These are phyloP conservation scores for Syritta pipiens DNA, from an alignment of 2,888 invertebrate species.

Conservation along the genomic window DNA sequence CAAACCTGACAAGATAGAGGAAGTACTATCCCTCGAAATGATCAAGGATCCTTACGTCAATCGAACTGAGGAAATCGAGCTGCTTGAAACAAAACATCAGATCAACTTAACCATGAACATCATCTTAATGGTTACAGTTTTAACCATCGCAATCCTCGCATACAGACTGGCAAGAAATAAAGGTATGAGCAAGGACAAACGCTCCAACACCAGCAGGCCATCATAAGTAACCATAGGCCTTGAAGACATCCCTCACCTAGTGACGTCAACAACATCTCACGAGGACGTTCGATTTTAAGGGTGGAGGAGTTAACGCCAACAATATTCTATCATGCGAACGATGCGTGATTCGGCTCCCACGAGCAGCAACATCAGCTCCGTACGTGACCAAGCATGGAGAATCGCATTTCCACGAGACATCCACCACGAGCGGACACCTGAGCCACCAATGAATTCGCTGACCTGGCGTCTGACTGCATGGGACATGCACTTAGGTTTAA, in stretches of 20 bases:
- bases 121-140: slow-evolving; percentile 2
- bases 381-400: not conserved
- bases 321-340: slow-evolving; percentile 10
- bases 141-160: slow-evolving; percentile 7
- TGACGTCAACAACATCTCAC: slow-evolving; percentile 10
- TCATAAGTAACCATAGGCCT: slow-evolving; percentile 6
- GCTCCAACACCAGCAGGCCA: not conserved
- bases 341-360: not conserved
- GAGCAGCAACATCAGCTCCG: slow-evolving; percentile 2
- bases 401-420: slow-evolving; percentile 1
- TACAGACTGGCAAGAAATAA: slow-evolving; percentile 14
- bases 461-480: not conserved
- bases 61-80: slow-evolving; percentile 5
- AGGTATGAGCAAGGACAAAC: slow-evolving; percentile 2
- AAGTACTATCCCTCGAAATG: slow-evolving; percentile 6
- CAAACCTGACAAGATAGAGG: slow-evolving; percentile 5
- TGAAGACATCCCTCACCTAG: not conserved
- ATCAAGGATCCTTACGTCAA: not conserved
- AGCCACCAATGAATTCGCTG: not conserved
- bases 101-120: slow-evolving; percentile 17
- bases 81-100: slow-evolving; percentile 9
- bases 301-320: slow-evolving; percentile 2
- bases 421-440: not conserved
- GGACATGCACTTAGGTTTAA: not conserved
- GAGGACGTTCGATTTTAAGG: slow-evolving; percentile 4